These are phyloP conservation scores for Hippoglossus hippoglossus DNA, from an alignment of 2,797 vertebrate species.

Conservation along the genomic window DNA sequence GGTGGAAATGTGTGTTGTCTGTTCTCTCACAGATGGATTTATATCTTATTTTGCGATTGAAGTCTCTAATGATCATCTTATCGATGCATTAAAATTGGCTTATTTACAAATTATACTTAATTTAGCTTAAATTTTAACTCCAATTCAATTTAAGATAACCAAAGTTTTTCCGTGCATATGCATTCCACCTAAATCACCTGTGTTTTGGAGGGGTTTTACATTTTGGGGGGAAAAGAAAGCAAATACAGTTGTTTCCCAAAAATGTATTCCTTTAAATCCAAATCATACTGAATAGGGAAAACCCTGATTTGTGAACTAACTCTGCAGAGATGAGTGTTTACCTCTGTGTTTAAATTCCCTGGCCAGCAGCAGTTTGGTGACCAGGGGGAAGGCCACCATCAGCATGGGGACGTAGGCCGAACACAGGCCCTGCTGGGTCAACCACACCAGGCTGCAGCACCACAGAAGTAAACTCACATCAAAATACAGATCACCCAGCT, in stretches of 20 bases:
- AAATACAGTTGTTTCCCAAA: neutral
- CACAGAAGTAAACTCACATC: slow-evolving; percentile 91
- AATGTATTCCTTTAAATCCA: neutral
- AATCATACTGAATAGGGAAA: neutral
- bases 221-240: neutral
- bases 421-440: slow-evolving; percentile 90
- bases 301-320: neutral
- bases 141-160: too few relatives aligned
- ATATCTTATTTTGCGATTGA: neutral
- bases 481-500: slow-evolving; percentile 92
- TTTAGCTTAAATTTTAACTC: too few relatives aligned
- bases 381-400: slow-evolving; percentile 93
- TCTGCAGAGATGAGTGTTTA: slow-evolving; percentile 24
- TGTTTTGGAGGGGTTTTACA: too few relatives aligned
- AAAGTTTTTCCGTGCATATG: too few relatives aligned
- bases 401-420: slow-evolving; percentile 92
- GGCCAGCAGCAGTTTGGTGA: slow-evolving; percentile 86
- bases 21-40: neutral
- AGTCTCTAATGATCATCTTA: too few relatives aligned
- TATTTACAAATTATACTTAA: too few relatives aligned
- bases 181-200: too few relatives aligned
- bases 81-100: too few relatives aligned
- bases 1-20: too few relatives aligned
- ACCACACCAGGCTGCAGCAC: slow-evolving; percentile 85
- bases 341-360: slow-evolving; percentile 87